Evolutionary conservation across 2,888 invertebrate genomes (phyloP).

Genomic region (Acleris laterana): DNA sequence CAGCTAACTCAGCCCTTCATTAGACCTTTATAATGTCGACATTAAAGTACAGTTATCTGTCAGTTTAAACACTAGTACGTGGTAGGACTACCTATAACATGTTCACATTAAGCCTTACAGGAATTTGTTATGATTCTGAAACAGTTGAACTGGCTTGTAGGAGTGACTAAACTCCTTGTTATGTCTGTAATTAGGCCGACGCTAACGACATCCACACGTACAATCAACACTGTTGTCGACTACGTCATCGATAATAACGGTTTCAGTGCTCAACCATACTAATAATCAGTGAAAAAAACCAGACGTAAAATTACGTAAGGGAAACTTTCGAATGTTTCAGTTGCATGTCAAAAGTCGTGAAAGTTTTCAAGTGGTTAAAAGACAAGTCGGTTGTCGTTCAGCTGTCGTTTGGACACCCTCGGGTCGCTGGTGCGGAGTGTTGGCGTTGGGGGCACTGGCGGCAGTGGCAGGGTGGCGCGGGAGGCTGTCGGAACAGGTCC

Average conservation of each 20-base stretch:
- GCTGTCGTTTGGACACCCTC: slow-evolving; percentile 31
- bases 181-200: slow-evolving; percentile 26
- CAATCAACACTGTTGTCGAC: slow-evolving; percentile 1
- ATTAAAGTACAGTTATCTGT: slow-evolving; percentile 1
- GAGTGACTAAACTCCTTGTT: slow-evolving; percentile 27
- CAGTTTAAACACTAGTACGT: background rate
- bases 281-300: background rate
- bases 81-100: too few species aligned
- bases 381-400: slow-evolving; percentile 31
- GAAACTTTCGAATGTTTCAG: slow-evolving; percentile 13
- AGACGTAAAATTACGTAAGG: background rate
- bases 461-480: slow-evolving; percentile 50
- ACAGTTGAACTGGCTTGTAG: background rate
- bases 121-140: slow-evolving; percentile 2
- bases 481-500: slow-evolving; percentile 75
- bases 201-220: slow-evolving; percentile 10
- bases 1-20: slow-evolving; percentile 5
- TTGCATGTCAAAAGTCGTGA: slow-evolving; percentile 24
- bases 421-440: slow-evolving; percentile 43
- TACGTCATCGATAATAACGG: background rate
- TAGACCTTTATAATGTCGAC: slow-evolving; percentile 6
- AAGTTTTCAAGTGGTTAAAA: slow-evolving; percentile 16
- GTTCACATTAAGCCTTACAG: too few species aligned
- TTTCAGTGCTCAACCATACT: background rate
- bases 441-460: slow-evolving; percentile 39